Base-by-base conservation (phyloP, 2,888 invertebrate species). In the Patella ulyssiponensis region DNA sequence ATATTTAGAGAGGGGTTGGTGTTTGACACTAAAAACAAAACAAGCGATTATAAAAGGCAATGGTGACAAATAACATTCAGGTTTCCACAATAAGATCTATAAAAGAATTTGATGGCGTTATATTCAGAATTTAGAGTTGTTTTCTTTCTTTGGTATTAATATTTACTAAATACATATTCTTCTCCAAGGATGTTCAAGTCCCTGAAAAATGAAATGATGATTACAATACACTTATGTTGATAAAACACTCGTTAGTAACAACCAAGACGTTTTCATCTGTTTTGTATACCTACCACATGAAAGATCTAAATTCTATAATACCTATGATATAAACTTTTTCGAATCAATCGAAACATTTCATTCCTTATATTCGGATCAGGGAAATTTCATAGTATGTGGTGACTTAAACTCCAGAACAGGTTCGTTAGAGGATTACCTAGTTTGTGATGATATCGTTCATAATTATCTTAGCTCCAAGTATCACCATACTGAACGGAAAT, bases 381-480 rank as follows among this genome's bases (percentile, higher is more conserved):
- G 58, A n/a, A 64, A 20, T 20, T 64, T 64, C 20, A 64, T 64
- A 20, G 58, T 64, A n/a, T 64, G 58, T 64, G 58, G 58, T 12
- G 58, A 64, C 20, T n/a, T 64, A 64, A 64, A n/a, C 20, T 64
- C 58, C 5, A 64, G 58, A 64, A 64, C n/a, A 64, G 58, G 58
- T 64, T 12, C 20, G 20, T 64, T 64, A 64, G 58, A 58, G 2
- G 58, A 64, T 64, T 64, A 64, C 17, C 58, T 64, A 64, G 20
- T n/a, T 64, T 64, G 58, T 64, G n/a, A 64, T 20, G 58, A 64
- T 20, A 64, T 20, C 7, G n/a, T 64, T 64, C 20, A 64, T 64
- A 20, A 64, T 20, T 20, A 64, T 12, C 20, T 64, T 9, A 20
- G n/a, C n/a, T n/a, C 58, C n/a, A 64, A n/a, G 7, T 64, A 64